These are phyloP conservation scores for Prunella himalayana DNA, from an alignment of 2,113 vertebrate species.

Conservation along the genomic window DNA sequence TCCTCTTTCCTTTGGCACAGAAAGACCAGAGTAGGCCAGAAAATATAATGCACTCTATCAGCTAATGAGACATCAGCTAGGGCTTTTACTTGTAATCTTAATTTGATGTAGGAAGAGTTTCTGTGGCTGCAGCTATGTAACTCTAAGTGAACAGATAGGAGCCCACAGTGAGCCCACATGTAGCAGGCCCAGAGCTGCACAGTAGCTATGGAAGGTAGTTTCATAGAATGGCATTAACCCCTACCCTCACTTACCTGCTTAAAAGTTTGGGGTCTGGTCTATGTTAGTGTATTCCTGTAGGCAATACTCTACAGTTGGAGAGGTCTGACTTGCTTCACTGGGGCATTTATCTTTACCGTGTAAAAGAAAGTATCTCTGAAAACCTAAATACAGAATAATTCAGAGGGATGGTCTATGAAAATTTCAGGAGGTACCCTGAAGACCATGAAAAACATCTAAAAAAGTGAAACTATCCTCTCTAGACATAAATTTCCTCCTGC, in stretches of 20 bases:
- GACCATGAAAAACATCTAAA: neutral
- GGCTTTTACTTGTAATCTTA: neutral
- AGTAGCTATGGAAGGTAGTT: neutral
- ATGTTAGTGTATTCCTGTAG: neutral
- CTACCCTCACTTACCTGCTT: neutral
- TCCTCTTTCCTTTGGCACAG: neutral
- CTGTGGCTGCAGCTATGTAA: neutral
- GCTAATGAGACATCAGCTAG: neutral
- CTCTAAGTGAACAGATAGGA: neutral
- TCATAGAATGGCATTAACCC: neutral
- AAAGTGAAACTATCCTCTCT: neutral
- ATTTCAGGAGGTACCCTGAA: neutral
- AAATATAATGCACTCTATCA: neutral
- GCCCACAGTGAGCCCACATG: neutral
- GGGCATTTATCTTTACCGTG: neutral
- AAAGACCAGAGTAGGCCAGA: neutral
- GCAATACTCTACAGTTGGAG: neutral
- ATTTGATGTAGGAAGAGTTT: neutral
- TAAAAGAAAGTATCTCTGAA: neutral
- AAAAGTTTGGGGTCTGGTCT: neutral
- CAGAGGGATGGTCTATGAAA: neutral
- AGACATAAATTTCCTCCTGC: neutral
- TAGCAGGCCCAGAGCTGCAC: neutral
- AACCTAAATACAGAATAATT: neutral
- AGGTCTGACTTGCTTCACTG: neutral